Evolutionary conservation across 2,888 invertebrate genomes (phyloP), one percentile per base, ranked within the genome.

Genomic region (Cerceris ruficornis): DNA sequence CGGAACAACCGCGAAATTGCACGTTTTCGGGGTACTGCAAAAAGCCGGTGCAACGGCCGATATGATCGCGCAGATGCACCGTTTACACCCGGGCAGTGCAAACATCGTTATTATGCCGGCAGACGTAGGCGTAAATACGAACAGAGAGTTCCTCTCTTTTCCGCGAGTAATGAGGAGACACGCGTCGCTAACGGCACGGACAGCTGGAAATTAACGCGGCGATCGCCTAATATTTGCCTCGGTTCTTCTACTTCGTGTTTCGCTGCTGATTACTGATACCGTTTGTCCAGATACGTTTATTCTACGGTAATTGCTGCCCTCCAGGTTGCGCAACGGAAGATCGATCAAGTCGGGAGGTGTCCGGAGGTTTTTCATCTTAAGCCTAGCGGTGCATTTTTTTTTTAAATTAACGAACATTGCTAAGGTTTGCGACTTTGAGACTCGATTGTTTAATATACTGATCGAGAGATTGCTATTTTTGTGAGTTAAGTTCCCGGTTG

Each of bases 281-380:
- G 78, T 79, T 79, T 79, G 78, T 73, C 50, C 57, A 61, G 72
- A 54, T 62, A 72, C 79, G 75, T 80, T 79, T 80, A 71, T 72
- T 75, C 71, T 69, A 52, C 60, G 66, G 79, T 80, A 80, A 80
- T 80, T 80, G 75, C 68, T 60, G 61, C 11, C 50, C 69, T 62
- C 58, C 15, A 46, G 77, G 65, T 64, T 28, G 50, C 50, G 69
- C 54, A 15, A 68, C 64, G 67, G 54, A 13, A 58, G n/a, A 46
- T 42, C 52, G 55, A 50, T 59, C 41, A 60, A 67, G 64, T 72
- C 50, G 15, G 55, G 39, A 67, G 52, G 52, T 65, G 60, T 65
- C 52, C 64, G 28, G 1, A 43, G 8, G 6, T 6, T 17, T 54
- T 55, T 58, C 68, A 52, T 55, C 52, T 69, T 69, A 7, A 7